Conservation (phyloP, 2,113 vertebrate species). For the Laticauda laticaudata region DNA sequence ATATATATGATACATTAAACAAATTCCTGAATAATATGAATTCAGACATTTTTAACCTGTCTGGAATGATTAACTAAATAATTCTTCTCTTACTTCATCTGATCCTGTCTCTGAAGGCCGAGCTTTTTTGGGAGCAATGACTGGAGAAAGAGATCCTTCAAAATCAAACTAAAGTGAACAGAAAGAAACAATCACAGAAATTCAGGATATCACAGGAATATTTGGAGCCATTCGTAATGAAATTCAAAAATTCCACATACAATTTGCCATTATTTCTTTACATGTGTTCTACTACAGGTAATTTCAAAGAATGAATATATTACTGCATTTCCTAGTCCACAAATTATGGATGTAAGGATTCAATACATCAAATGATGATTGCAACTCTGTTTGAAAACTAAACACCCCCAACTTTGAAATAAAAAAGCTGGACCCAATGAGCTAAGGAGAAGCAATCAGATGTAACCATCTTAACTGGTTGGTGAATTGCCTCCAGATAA, state of each 20-base stretch:
- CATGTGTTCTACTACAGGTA: background rate
- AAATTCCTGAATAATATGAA: background rate
- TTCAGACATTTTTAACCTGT: background rate
- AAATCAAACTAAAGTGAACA: slow-evolving; percentile 84
- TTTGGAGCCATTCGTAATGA: background rate
- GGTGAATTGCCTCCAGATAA: background rate
- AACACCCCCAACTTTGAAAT: background rate
- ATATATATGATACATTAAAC: background rate
- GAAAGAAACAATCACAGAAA: slow-evolving; percentile 28
- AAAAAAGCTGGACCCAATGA: background rate
- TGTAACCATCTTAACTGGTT: background rate
- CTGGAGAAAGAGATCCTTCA: slow-evolving; percentile 95
- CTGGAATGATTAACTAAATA: background rate
- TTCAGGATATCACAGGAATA: background rate
- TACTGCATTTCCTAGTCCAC: background rate
- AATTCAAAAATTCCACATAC: background rate
- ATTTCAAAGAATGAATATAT: background rate
- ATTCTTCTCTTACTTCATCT: slow-evolving; percentile 82
- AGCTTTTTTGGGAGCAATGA: slow-evolving; percentile 97
- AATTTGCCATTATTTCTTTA: background rate
- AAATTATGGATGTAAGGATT: background rate
- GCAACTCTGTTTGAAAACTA: background rate
- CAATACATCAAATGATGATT: background rate
- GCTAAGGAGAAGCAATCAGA: background rate
- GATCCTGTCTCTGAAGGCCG: slow-evolving; percentile 92